These are phyloP conservation scores for Archaeoteleia sp. DNA, from an alignment of 2,888 invertebrate genomes.

Conservation along the genomic window DNA sequence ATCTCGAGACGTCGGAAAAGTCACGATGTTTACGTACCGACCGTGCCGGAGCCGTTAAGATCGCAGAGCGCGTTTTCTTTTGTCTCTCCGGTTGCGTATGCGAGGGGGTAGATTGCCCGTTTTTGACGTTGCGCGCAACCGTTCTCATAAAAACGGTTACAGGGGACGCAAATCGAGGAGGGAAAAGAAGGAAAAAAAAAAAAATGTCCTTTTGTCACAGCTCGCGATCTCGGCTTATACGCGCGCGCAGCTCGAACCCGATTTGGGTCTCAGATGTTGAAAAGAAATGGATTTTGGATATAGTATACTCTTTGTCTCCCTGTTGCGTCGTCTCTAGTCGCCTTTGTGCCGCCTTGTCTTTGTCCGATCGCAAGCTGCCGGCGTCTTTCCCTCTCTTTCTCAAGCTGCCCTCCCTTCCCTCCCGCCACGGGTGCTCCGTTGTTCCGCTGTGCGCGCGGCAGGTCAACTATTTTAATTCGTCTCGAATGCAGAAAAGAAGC, in stretches of 20 bases:
- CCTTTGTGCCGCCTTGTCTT: conserved; percentile 22
- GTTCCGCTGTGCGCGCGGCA: conserved; percentile 26
- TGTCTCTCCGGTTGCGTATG: too few species aligned
- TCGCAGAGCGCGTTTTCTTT: too few species aligned
- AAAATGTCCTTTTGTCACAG: conserved; percentile 41
- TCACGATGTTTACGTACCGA: too few species aligned
- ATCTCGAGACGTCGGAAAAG: too few species aligned
- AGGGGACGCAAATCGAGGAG: conserved; percentile 12
- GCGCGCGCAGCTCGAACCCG: conserved; percentile 32
- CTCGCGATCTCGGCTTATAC: conserved; percentile 38
- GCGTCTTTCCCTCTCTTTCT: conserved; percentile 5
- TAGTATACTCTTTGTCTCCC: conserved; percentile 51
- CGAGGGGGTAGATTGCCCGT: not conserved
- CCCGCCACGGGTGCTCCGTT: conserved; percentile 2
- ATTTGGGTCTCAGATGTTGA: conserved; percentile 53
- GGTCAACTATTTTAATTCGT: conserved; percentile 56
- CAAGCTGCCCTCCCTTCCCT: conserved; percentile 12
- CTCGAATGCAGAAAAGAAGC: conserved; percentile 45
- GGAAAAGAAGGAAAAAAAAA: conserved; percentile 9
- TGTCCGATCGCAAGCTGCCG: not conserved
- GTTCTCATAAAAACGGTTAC: conserved; percentile 48
- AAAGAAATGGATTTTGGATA: conserved; percentile 55
- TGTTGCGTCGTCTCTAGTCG: conserved; percentile 36
- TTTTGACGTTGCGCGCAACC: conserved; percentile 37
- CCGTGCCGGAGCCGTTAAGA: too few species aligned